Base-by-base conservation (phyloP, 37 sponge, comb jelly and placozoan species). In the Oscarella lobularis region DNA sequence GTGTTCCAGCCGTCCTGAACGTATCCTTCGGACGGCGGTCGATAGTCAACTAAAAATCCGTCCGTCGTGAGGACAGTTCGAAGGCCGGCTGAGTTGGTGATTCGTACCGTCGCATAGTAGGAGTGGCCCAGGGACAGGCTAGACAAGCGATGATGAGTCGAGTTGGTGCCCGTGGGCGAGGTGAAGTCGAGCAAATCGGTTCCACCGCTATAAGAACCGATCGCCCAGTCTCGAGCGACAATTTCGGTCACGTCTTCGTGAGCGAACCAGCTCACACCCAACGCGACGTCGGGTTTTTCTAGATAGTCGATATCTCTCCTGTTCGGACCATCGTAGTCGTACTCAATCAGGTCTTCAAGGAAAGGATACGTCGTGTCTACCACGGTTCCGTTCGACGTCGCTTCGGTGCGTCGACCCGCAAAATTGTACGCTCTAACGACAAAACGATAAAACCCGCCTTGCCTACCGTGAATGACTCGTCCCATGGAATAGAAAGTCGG, bases 341-440 rank as follows among this genome's bases (percentile, higher is more conserved):
- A 39, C 3, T 77, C 78, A 6, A 91, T 77, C 4, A 68, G 29
- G 0, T 38, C 14, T 1, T 79, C 60, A 4, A 82, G 39, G n/a
- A 41, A 33, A 2, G 93, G 89, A 29, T 85, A 83, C 0, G 93
- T 77, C 1, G 73, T 81, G 69, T 92, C 93, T 31, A 92, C 79
- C 33, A 48, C 73, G 3, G 88, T 76, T 0, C 93, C 93, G 75
- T 86, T 88, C 14, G 87, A 34, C 31, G 5, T 5, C 33, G 71
- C 71, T 20, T 68, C 29, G 71, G 29, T 30, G 71, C 33, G 31
- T 5, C 29, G 71, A 68, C 71, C 71, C 31, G 31, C 71, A 4
- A 5, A 4, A 14, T 68, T 68, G 71, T 68, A 14, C 6, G 33
- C 71, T 4, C 71, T 32, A 5, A 68, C 5, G 29, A 5, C 31